These are phyloP conservation scores for Criorhina ranunculi DNA, from an alignment of 2,888 invertebrate genomes.

Conservation along the genomic window DNA sequence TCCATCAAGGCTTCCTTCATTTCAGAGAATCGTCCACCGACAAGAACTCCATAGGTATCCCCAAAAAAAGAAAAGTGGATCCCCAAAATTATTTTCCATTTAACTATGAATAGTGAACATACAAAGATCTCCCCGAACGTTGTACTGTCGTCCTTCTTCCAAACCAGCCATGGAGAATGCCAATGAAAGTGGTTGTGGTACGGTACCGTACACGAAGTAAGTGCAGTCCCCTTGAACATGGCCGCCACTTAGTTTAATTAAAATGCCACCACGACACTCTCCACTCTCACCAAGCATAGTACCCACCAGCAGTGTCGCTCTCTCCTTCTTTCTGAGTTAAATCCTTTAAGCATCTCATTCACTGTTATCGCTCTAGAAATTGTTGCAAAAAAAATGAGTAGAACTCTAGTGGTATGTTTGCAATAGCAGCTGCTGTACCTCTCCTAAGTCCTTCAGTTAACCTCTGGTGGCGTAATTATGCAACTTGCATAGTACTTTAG, in stretches of 20 bases:
- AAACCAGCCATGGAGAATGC: constrained; percentile 1
- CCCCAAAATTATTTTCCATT: constrained; percentile 24
- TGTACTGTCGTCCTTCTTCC: constrained; percentile 1
- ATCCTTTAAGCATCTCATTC: constrained; percentile 76
- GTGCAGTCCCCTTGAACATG: constrained; percentile 70
- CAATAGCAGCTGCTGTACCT: constrained; percentile 42
- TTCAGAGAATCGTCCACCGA: constrained; percentile 1
- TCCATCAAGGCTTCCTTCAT: constrained; percentile 8
- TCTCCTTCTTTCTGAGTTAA: constrained; percentile 63
- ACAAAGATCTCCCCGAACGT: neutral
- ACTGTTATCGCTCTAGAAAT: constrained; percentile 71
- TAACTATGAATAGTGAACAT: neutral
- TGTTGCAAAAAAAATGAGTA: constrained; percentile 25
- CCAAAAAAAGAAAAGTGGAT: neutral
- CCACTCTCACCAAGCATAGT: neutral
- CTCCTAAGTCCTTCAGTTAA: constrained; percentile 68
- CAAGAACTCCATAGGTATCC: neutral
- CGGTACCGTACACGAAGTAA: constrained; percentile 39
- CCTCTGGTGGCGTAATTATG: constrained; percentile 75
- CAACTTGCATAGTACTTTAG: constrained; percentile 71
- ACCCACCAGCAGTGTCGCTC: neutral
- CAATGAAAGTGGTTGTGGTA: constrained; percentile 52
- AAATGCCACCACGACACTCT: constrained; percentile 68
- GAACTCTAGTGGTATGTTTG: constrained; percentile 13
- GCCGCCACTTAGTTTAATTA: constrained; percentile 76